These are phyloP conservation scores for Hypena proboscidalis DNA, from an alignment of 2,888 invertebrate species.

Conservation along the genomic window DNA sequence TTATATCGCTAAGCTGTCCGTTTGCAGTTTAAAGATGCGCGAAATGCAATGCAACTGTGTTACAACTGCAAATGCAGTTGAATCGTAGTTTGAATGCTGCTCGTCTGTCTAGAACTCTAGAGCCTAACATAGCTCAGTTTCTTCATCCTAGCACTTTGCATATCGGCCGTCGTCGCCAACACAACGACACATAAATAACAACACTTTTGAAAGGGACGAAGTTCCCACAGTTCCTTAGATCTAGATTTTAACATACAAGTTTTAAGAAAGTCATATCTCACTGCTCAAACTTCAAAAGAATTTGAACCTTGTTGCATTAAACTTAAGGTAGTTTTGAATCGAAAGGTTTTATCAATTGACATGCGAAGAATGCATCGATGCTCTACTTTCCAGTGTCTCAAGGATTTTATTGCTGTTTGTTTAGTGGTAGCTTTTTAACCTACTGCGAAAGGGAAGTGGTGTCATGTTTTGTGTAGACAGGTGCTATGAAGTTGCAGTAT, in stretches of 20 bases:
- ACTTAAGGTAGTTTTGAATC: conserved; percentile 26
- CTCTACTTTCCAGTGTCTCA: conserved; percentile 67
- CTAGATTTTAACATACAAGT: conserved; percentile 42
- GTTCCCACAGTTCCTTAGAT: conserved; percentile 75
- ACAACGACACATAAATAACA: conserved; percentile 56
- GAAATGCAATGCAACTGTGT: no score
- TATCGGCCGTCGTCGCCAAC: conserved; percentile 35
- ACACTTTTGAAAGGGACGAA: conserved; percentile 71
- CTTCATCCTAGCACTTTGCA: conserved; percentile 43
- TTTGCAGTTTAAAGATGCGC: no score
- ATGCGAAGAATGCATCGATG: conserved; percentile 65
- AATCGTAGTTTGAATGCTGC: no score
- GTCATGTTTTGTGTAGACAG: no score
- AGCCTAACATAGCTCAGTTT: conserved; percentile 20
- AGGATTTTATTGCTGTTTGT: conserved; percentile 51
- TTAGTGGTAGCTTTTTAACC: conserved; percentile 10
- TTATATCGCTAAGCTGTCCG: no score
- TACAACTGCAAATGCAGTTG: no score
- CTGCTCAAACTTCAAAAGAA: neutral
- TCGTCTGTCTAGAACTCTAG: neutral
- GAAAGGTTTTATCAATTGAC: conserved; percentile 44
- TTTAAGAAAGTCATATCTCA: conserved; percentile 32
- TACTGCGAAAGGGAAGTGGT: neutral
- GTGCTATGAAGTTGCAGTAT: no score
- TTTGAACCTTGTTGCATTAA: conserved; percentile 24